phyloP scores from a whole-genome alignment of 1,140 invertebrate species.

The Hetaerina americana region DNA sequence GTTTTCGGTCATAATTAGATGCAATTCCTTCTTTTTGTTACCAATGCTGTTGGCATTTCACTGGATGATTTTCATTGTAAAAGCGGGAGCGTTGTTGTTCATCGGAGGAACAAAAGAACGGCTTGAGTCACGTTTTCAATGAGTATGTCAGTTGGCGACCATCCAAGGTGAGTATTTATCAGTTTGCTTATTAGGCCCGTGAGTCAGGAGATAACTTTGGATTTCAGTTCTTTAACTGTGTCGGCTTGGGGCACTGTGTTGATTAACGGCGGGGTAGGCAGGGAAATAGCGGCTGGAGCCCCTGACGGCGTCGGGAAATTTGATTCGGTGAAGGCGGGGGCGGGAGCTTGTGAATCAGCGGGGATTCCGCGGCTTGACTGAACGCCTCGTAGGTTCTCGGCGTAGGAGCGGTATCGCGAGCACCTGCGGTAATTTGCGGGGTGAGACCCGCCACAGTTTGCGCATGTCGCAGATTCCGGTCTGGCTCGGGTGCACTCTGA shows the following conservation, averaged over 20 bases:
- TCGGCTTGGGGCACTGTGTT: background rate
- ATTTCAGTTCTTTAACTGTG: background rate
- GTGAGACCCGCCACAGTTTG: background rate
- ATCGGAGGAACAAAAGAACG: background rate
- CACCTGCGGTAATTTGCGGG: background rate
- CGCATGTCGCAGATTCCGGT: background rate
- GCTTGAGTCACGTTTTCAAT: background rate
- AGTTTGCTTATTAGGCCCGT: too few relatives aligned
- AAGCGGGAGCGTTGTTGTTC: background rate
- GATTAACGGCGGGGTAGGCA: background rate
- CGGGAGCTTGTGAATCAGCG: background rate
- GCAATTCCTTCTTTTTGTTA: background rate
- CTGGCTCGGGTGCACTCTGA: background rate
- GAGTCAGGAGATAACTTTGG: too few relatives aligned
- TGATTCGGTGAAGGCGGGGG: background rate
- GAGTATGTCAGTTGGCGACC: too few relatives aligned
- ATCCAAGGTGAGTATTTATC: too few relatives aligned
- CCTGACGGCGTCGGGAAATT: background rate
- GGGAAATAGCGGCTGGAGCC: background rate
- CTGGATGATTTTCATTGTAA: background rate
- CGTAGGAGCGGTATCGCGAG: background rate
- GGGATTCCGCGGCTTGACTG: background rate
- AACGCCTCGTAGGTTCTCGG: background rate
- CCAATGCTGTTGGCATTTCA: background rate
- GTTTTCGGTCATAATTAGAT: background rate